Evolutionary conservation across 2,888 invertebrate species (phyloP).

Genomic region (Oxytorus armatus): DNA sequence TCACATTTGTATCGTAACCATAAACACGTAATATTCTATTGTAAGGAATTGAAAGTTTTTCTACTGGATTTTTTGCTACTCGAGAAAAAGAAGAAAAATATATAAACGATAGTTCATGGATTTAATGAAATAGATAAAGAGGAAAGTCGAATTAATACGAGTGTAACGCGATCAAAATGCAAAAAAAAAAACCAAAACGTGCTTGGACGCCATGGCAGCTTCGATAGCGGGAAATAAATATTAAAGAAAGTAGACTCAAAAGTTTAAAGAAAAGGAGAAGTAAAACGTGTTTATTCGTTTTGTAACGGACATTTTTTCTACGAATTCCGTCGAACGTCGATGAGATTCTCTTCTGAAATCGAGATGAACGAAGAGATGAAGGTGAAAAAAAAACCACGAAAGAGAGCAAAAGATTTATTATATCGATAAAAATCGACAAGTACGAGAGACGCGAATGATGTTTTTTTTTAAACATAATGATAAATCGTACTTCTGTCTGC

Average conservation of each 20-base stretch:
- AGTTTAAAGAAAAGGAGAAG: background rate
- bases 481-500: slow-evolving; percentile 69
- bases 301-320: slow-evolving; percentile 40
- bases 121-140: background rate
- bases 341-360: too few relatives aligned
- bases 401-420: slow-evolving; percentile 2
- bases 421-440: slow-evolving; percentile 41
- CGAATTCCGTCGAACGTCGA: slow-evolving; percentile 13
- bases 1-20: slow-evolving; percentile 40
- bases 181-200: slow-evolving; percentile 20
- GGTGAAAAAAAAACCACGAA: too few relatives aligned
- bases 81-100: slow-evolving; percentile 25
- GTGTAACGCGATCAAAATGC: background rate
- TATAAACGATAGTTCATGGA: background rate
- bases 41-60: slow-evolving; percentile 65
- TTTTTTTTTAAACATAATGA: slow-evolving; percentile 49
- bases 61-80: slow-evolving; percentile 52
- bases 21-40: slow-evolving; percentile 32
- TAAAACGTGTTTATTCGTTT: slow-evolving; percentile 5
- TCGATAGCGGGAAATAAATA: slow-evolving; percentile 34
- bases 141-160: background rate
- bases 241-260: slow-evolving; percentile 7
- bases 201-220: slow-evolving; percentile 51
- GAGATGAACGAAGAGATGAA: too few relatives aligned
- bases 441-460: slow-evolving; percentile 51